Conservation (phyloP, 2,888 invertebrate genomes). For the Choristoneura rosaceana region DNA sequence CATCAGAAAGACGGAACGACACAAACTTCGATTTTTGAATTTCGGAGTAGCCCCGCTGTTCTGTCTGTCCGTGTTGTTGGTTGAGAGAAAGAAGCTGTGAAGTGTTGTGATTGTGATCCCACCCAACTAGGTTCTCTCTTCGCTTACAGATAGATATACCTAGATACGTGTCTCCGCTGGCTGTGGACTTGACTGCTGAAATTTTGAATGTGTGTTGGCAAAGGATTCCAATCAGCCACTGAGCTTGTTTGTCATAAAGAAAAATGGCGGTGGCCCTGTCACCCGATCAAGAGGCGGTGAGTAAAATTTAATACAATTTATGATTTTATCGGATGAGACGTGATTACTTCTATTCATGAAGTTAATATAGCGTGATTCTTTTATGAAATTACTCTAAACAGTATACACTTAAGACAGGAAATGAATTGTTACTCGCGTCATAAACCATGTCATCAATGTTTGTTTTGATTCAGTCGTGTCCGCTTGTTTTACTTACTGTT, state of each 20-base stretch:
- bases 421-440: slow-evolving; percentile 60
- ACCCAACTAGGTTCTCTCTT: slow-evolving; percentile 10
- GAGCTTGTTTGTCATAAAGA: slow-evolving; percentile 45
- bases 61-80: background rate
- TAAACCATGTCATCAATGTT: slow-evolving; percentile 83
- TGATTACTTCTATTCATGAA: background rate
- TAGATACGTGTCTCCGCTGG: too few species aligned
- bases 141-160: too few species aligned
- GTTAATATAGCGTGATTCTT: slow-evolving; percentile 13
- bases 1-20: too few species aligned
- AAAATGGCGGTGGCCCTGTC: slow-evolving; percentile 90
- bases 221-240: slow-evolving; percentile 48
- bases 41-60: too few species aligned
- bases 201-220: slow-evolving; percentile 36
- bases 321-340: slow-evolving; percentile 30
- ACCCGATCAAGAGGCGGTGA: slow-evolving; percentile 92
- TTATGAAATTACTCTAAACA: slow-evolving; percentile 4
- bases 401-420: slow-evolving; percentile 44
- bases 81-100: background rate
- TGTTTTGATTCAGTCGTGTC: slow-evolving; percentile 75
- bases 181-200: slow-evolving; percentile 19
- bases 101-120: background rate
- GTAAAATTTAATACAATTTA: slow-evolving; percentile 64
- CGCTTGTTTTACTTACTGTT: slow-evolving; percentile 34
- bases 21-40: too few species aligned